Conservation (phyloP, 2,888 invertebrate genomes). For the Aethes cnicana region DNA sequence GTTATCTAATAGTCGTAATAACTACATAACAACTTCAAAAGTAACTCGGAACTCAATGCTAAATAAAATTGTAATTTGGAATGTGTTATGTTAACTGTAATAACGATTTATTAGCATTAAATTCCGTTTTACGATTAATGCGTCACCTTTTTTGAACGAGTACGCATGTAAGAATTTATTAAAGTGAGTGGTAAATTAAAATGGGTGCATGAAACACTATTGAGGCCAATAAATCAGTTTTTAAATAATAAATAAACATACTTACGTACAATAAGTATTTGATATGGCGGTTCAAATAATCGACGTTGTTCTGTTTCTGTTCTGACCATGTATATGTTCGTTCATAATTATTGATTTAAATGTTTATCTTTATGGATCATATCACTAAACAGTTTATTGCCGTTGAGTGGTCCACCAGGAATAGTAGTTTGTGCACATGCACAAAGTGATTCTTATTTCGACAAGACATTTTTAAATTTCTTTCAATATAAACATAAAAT, state of each 20-base stretch:
- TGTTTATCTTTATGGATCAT: no score
- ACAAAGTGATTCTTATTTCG: conserved; percentile 6
- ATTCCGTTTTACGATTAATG: conserved; percentile 23
- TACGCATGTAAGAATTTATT: background rate
- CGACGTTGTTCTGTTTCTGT: background rate
- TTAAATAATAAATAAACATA: background rate
- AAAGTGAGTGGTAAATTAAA: conserved; percentile 1
- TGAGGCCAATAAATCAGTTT: background rate
- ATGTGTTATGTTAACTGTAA: conserved; percentile 17
- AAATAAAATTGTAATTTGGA: conserved; percentile 21
- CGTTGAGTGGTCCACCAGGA: conserved; percentile 42
- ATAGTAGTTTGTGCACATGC: conserved; percentile 28
- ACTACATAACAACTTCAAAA: conserved; percentile 46
- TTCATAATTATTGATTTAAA: no score
- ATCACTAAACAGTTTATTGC: no score
- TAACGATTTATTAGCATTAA: conserved; percentile 18
- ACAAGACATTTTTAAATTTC: conserved; percentile 4
- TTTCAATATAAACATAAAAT: conserved; percentile 11
- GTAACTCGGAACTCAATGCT: conserved; percentile 33
- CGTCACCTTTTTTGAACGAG: background rate
- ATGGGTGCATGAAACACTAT: background rate
- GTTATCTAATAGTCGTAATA: conserved; percentile 36
- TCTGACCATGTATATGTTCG: no score
- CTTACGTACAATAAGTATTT: background rate
- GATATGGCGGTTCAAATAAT: background rate